Conservation (phyloP, 2,888 invertebrate species). For the Clanis bilineata region DNA sequence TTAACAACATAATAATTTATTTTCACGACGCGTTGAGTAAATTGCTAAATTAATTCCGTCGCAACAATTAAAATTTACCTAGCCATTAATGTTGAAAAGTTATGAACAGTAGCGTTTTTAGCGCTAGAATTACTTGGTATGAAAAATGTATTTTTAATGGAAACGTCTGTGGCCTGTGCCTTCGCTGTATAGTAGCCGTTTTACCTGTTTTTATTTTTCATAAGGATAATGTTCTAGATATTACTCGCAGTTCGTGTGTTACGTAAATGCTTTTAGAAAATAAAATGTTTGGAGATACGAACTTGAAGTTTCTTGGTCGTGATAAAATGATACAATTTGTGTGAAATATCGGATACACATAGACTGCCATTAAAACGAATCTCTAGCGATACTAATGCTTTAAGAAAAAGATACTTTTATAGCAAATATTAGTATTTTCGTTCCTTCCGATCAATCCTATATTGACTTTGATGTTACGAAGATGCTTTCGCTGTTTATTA, state of each 20-base stretch:
- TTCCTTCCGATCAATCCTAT: neutral
- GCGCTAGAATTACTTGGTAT: neutral
- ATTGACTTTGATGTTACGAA: neutral
- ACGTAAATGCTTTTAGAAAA: neutral
- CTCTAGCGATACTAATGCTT: neutral
- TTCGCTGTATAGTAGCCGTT: neutral
- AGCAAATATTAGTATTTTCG: neutral
- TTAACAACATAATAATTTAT: neutral
- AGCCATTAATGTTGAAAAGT: neutral
- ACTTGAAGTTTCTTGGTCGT: neutral
- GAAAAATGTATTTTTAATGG: constrained; percentile 6
- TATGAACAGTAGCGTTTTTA: constrained; percentile 1
- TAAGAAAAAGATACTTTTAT: neutral
- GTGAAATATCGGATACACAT: neutral
- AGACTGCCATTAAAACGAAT: neutral
- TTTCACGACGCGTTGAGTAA: neutral
- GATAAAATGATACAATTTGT: neutral
- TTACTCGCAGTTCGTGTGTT: neutral
- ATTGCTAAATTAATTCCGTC: neutral
- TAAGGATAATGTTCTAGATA: neutral
- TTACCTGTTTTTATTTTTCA: neutral
- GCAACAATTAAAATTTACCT: constrained; percentile 5
- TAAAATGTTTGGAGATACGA: neutral
- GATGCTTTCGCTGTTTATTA: too few relatives aligned
- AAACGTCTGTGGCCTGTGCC: neutral